Evolutionary conservation across 2,113 vertebrate genomes (phyloP).

Genomic region (Ailuropoda melanoleuca): DNA sequence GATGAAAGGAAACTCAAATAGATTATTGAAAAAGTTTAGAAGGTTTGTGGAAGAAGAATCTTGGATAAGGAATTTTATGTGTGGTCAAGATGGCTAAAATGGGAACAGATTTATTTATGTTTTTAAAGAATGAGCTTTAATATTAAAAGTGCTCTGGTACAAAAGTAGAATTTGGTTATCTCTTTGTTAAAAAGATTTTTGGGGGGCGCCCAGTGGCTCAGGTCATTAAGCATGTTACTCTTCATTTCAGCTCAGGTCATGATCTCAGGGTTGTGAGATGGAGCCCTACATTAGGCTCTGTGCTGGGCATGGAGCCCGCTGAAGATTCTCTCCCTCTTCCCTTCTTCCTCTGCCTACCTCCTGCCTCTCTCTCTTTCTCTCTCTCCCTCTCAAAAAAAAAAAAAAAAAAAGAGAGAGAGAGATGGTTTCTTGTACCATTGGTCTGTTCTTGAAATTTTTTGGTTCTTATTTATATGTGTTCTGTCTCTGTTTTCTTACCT

Average conservation of each 20-base stretch:
- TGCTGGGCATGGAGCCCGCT: neutral
- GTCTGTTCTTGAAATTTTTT: neutral
- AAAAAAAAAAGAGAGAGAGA: neutral
- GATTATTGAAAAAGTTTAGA: neutral
- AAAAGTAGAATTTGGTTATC: neutral
- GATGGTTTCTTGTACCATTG: neutral
- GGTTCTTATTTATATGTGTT: neutral
- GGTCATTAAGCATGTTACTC: neutral
- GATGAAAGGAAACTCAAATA: neutral
- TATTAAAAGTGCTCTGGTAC: neutral
- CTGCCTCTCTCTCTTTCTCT: neutral
- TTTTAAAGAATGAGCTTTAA: neutral
- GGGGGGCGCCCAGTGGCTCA: neutral
- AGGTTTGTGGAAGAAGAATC: neutral
- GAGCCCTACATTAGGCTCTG: neutral
- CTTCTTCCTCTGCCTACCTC: neutral
- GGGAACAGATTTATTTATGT: neutral
- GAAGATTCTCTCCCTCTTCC: neutral
- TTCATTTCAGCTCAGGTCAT: neutral
- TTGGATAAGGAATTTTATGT: neutral
- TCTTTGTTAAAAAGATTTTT: neutral
- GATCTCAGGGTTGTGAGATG: neutral
- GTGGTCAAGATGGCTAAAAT: neutral
- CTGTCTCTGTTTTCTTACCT: neutral
- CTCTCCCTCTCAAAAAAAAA: neutral